Percentiles rank a stretch among this genome's conserved stretches.
These are phyloP conservation scores for Eulemur albifrons DNA, from an alignment of 2,797 vertebrate genomes.

Conservation along the genomic window DNA sequence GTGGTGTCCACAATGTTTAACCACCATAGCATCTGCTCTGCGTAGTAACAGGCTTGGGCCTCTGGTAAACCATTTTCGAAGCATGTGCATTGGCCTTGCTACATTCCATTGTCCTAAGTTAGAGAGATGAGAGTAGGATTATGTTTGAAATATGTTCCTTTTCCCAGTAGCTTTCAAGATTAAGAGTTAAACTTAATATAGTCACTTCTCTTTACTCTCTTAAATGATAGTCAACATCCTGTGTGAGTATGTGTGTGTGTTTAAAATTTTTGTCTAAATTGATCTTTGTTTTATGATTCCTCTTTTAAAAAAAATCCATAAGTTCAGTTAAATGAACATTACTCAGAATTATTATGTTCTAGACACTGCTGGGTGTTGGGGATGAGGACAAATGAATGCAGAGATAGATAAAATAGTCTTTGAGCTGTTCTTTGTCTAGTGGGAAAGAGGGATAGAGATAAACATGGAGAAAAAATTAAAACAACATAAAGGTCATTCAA, in stretches of 20 bases:
- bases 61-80: background rate
- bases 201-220: background rate
- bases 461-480: background rate
- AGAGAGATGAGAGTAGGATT: background rate
- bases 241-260: background rate
- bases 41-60: background rate
- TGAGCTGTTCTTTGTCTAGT: background rate
- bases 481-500: background rate
- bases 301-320: background rate
- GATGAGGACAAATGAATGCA: background rate
- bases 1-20: background rate
- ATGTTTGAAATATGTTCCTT: background rate
- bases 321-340: conserved; percentile 16
- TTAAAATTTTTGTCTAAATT: background rate
- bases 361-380: background rate
- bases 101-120: background rate
- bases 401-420: conserved; percentile 12
- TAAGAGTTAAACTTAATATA: background rate
- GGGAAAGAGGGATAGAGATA: background rate
- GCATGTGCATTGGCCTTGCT: background rate
- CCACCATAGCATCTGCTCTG: background rate
- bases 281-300: background rate
- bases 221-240: background rate
- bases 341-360: background rate
- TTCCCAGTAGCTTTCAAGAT: background rate